Base-by-base conservation (phyloP, 2,888 invertebrate species). In the Periphyllus acericola region DNA sequence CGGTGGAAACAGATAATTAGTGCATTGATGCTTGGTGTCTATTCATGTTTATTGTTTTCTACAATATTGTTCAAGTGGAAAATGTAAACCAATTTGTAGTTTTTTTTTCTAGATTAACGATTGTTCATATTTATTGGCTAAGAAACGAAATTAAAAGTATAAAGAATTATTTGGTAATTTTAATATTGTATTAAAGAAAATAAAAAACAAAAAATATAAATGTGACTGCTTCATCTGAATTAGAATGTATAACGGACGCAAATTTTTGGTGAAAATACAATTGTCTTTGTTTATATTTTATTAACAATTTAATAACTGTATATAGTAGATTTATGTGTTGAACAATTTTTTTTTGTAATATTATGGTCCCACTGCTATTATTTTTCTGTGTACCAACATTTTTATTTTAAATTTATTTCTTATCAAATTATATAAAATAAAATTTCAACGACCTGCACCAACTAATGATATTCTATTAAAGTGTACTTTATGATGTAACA, bases 361-460 rank as follows among this genome's bases (percentile, higher is more conserved):
- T 86, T 80, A 81, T 25, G 74, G 74, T 66, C n/a, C 79, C 72
- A 87, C 72, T 87, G 86, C 36, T 72, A 87, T 87, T 87, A 87
- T 87, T 80, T 85, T 87, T 74, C 60, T 60, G 79, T 87, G 86
- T 87, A 87, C 74, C 74, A 87, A 81, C 72, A 84, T 76, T 80
- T 87, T 80, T 87, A 74, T 87, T 71, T 83, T 80, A 32, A 72
- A 72, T 86, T 72, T 80, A 80, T 80, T 71, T 68, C 46, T 86
- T 86, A 40, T 80, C 80, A 72, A 80, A 80, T 87, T 81, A 85
- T 85, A 85, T 79, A 36, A 52, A 55, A 36, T 72, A 55, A 74
- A n/a, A 84, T 85, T 52, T 78, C 85, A 85, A 85, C 78, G 55
- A 85, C 66, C 34, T 68, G 85, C 85, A 85, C 85, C 71, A 78